phyloP scores from a whole-genome alignment of 1,140 invertebrate genomes.

The Melanaphis sacchari region DNA sequence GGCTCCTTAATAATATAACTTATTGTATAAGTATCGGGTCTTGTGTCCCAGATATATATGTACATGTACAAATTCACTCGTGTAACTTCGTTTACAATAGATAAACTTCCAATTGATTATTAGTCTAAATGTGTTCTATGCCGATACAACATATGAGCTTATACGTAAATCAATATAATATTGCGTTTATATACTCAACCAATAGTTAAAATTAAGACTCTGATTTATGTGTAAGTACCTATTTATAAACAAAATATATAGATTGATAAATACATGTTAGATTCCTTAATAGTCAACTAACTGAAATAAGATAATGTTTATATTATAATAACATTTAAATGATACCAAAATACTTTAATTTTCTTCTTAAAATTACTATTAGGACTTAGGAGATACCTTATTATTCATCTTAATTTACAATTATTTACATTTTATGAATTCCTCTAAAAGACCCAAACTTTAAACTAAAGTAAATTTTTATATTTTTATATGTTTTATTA shows the following conservation, averaged over 20 bases:
- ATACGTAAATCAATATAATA: neutral
- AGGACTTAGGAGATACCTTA: too few relatives aligned
- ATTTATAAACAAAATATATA: neutral
- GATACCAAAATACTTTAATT: too few relatives aligned
- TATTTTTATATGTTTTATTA: too few relatives aligned
- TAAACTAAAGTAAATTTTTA: too few relatives aligned
- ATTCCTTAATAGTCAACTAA: neutral
- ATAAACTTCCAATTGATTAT: neutral
- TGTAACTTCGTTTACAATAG: neutral
- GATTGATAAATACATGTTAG: neutral
- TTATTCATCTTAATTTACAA: too few relatives aligned
- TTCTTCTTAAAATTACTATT: too few relatives aligned
- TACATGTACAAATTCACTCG: neutral
- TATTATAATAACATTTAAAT: too few relatives aligned
- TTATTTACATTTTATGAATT: neutral
- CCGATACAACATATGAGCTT: neutral
- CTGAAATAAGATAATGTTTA: too few relatives aligned
- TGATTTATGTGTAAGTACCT: neutral
- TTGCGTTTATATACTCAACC: neutral
- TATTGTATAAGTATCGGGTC: neutral
- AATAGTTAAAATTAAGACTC: neutral
- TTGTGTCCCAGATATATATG: too few relatives aligned
- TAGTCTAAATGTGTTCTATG: neutral
- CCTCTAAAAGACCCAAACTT: too few relatives aligned
- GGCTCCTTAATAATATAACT: neutral